phyloP scores from a whole-genome alignment of 2,113 vertebrate species.

The Cynopterus brachyotis region DNA sequence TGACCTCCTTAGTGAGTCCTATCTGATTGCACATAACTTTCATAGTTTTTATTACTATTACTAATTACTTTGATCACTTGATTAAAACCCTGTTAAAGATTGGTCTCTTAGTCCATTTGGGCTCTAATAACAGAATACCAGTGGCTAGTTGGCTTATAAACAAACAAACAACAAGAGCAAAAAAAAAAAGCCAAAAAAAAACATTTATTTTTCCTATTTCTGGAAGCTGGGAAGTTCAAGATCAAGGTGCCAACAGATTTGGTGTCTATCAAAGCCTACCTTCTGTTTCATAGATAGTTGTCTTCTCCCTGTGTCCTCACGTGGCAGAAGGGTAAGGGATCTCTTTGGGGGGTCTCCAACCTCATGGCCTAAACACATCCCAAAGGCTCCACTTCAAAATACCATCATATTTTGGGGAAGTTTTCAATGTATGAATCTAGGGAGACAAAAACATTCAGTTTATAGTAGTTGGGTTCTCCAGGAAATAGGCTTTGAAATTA shows the following conservation, averaged over 20 bases:
- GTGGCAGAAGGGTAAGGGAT: not conserved
- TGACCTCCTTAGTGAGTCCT: not conserved
- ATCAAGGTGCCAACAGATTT: not conserved
- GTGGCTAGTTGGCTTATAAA: not conserved
- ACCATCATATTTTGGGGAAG: not conserved
- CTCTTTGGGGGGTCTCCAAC: not conserved
- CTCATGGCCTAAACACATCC: not conserved
- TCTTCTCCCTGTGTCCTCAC: not conserved
- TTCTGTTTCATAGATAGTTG: too few relatives aligned
- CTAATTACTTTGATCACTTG: not conserved
- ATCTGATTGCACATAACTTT: not conserved
- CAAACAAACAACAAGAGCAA: too few relatives aligned
- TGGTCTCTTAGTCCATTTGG: not conserved
- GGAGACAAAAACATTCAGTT: not conserved
- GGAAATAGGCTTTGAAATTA: not conserved
- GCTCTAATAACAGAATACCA: not conserved
- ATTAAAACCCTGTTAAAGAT: not conserved
- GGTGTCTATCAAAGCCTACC: not conserved
- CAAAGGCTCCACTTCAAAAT: not conserved
- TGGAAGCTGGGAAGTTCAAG: not conserved
- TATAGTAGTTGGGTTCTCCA: not conserved
- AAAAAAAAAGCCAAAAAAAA: too few relatives aligned
- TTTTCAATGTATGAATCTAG: not conserved
- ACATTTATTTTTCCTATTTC: not conserved
- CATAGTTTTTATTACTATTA: not conserved